Evolutionary conservation across 2,113 vertebrate species (phyloP), one percentile per base, ranked within the genome.

Genomic region (Eulacestoma nigropectus): DNA sequence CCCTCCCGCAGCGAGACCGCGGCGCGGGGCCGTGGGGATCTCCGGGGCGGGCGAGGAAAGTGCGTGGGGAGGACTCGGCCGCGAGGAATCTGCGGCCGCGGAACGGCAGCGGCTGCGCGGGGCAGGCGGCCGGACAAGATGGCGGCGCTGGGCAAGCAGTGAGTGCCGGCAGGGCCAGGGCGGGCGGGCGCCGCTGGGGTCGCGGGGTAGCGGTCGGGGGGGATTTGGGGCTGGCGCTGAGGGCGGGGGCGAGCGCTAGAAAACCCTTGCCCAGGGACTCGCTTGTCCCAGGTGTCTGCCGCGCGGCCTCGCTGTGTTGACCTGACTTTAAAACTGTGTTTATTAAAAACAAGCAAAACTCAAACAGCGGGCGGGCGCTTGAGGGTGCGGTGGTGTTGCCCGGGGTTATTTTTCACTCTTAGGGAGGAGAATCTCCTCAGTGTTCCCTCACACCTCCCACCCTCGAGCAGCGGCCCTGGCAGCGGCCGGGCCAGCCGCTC

Each of bases 141-240:
- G 98, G 98, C 98, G 97, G 97, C 98, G 65, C 84, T 98, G 76
- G 92, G 98, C 91, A 98, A 97, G 97, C 98, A 98, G 98, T 98
- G 97, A 98, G 98, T 98, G 96, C 30, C 29, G 17, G 82, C 46
- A 70, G 92, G 74, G 57, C 79, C 35, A 82, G 83, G 75, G 19
- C 18, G 4, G 55, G 16, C 20, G 37, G 22, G 27, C 27, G 7
- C 2, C 3, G 11, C 63, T 16, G 89, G 64, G 69, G 63, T 57
- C 6, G 53, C n/a, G 29, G 78, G 23, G 35, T 73, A 46, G 87
- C 42, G 39, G 56, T 32, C 42, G 68, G 25, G 23, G 87, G 44
- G 35, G 21, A 13, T 37, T 14, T 14, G 59, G 69, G 33, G 46
- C 33, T 10, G 37, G 46, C 12, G 8, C 39, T 55, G 35, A 57